phyloP scores from a whole-genome alignment of 92 coral and sea anemone species.

The Palythoa grandis region DNA sequence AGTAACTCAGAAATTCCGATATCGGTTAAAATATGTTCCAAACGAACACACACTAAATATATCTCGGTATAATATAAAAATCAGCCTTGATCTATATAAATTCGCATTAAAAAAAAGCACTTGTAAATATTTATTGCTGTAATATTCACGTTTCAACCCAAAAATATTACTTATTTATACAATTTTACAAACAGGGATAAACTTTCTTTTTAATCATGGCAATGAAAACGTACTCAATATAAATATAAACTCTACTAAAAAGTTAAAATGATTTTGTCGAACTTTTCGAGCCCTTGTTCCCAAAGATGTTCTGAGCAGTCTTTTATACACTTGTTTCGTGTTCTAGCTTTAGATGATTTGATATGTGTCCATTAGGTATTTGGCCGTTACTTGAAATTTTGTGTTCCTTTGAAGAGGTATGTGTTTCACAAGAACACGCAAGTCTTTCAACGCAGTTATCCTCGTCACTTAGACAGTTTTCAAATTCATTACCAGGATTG shows the following conservation, averaged over 20 bases:
- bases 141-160: too few relatives aligned
- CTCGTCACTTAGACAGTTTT: not conserved
- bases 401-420: not conserved
- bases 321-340: slow-evolving; percentile 14
- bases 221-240: not conserved
- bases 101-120: too few relatives aligned
- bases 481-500: not conserved
- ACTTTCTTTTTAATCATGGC: too few relatives aligned
- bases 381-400: slow-evolving; percentile 5
- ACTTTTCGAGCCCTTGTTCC: too few relatives aligned
- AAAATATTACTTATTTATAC: too few relatives aligned
- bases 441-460: not conserved
- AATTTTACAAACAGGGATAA: too few relatives aligned
- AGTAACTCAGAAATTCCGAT: too few relatives aligned
- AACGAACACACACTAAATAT: too few relatives aligned
- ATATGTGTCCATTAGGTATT: slow-evolving; percentile 24
- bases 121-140: too few relatives aligned
- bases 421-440: slow-evolving; percentile 13
- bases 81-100: too few relatives aligned
- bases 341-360: not conserved
- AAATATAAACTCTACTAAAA: not conserved
- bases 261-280: not conserved
- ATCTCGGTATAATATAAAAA: too few relatives aligned
- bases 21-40: too few relatives aligned
- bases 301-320: not conserved